Conservation (phyloP, 2,797 vertebrate species). For the Liparis tanakae region DNA sequence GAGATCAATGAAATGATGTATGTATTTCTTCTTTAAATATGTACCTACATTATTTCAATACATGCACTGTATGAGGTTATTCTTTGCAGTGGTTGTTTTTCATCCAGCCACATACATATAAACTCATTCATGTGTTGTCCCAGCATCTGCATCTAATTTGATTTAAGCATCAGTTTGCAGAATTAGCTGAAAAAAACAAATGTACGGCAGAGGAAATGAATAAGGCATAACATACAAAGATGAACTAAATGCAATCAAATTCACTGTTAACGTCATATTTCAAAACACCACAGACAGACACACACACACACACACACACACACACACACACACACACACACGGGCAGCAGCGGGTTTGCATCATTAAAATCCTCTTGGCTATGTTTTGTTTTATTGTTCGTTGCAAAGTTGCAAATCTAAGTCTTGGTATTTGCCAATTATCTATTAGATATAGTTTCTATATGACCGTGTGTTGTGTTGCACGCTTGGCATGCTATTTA, state of each 20-base stretch:
- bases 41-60: background rate
- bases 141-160: slow-evolving; percentile 11
- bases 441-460: background rate
- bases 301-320: background rate
- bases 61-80: background rate
- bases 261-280: background rate
- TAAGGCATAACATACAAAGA: background rate
- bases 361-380: background rate
- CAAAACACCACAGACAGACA: background rate
- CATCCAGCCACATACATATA: slow-evolving; percentile 5
- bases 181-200: background rate
- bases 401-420: background rate
- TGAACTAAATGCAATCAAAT: background rate
- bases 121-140: slow-evolving; percentile 23
- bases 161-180: background rate
- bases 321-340: background rate
- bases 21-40: background rate
- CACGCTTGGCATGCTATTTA: slow-evolving; percentile 15
- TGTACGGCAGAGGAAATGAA: background rate
- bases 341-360: background rate
- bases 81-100: slow-evolving; percentile 12
- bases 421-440: background rate
- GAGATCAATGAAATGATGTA: background rate
- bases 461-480: background rate
- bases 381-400: background rate